Evolutionary conservation across 2,888 invertebrate species (phyloP).

Genomic region (Limnephilus rhombicus): DNA sequence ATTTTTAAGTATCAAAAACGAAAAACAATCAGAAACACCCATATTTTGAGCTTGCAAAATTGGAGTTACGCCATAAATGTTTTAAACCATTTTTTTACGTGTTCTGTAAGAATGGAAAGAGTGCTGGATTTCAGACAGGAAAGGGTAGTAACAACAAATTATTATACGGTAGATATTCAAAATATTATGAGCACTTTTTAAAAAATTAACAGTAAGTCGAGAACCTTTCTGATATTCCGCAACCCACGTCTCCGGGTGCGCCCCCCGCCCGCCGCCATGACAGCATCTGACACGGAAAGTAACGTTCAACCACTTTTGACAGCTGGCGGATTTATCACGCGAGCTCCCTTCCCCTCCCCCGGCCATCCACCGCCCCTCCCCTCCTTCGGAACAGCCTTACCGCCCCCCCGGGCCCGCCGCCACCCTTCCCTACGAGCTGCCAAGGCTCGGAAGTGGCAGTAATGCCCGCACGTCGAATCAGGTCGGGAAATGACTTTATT

Average conservation of each 20-base stretch:
- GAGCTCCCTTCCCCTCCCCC: constrained; percentile 47
- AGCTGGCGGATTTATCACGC: constrained; percentile 66
- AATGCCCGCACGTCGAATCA: constrained; percentile 29
- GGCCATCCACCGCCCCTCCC: not conserved
- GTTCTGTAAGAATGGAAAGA: too few relatives aligned
- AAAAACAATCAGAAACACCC: too few relatives aligned
- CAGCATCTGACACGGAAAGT: constrained; percentile 66
- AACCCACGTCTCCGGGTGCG: constrained; percentile 36
- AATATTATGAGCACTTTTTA: too few relatives aligned
- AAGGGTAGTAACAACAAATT: too few relatives aligned
- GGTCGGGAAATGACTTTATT: constrained; percentile 29
- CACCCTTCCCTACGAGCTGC: not conserved
- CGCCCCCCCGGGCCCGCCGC: not conserved
- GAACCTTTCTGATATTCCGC: not conserved
- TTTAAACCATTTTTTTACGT: too few relatives aligned
- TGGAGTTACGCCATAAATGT: too few relatives aligned
- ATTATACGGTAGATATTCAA: too few relatives aligned
- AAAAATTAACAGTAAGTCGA: not conserved
- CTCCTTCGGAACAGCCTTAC: not conserved
- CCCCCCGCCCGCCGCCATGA: constrained; percentile 65
- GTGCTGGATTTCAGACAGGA: too few relatives aligned
- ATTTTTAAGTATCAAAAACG: too few relatives aligned
- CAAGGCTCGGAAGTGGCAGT: constrained; percentile 14
- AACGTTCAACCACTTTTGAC: constrained; percentile 67
- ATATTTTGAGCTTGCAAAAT: too few relatives aligned